These are phyloP conservation scores for Chaetops frenatus DNA, from an alignment of 2,113 vertebrate species.

Conservation along the genomic window DNA sequence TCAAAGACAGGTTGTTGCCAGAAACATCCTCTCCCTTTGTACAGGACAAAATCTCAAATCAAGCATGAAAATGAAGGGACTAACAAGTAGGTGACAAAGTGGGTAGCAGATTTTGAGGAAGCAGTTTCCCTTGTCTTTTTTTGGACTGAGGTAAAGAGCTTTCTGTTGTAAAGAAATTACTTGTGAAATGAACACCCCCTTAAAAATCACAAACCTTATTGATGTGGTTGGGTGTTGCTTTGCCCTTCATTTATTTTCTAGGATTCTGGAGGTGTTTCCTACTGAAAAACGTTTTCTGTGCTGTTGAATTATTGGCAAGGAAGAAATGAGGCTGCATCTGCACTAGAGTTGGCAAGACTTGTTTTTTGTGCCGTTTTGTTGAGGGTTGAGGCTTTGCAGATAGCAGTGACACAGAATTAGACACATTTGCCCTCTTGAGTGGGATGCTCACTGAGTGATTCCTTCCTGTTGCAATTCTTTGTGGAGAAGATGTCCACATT, in stretches of 20 bases:
- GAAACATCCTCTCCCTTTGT: background rate
- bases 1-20: background rate
- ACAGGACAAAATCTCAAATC: background rate
- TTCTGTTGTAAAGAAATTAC: background rate
- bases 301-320: background rate
- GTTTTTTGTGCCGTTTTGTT: background rate
- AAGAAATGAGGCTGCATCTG: background rate
- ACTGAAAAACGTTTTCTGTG: background rate
- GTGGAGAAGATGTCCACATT: background rate
- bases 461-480: background rate
- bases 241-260: background rate
- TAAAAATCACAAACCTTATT: background rate
- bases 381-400: background rate
- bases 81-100: background rate
- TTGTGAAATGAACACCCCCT: background rate
- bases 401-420: background rate
- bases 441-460: background rate
- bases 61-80: background rate
- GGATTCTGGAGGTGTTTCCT: background rate
- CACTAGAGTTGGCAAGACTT: background rate
- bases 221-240: background rate
- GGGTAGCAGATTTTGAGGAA: background rate
- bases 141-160: background rate
- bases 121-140: background rate
- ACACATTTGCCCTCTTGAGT: background rate